These are phyloP conservation scores for Tachuris rubrigastra DNA, from an alignment of 2,113 vertebrate species.

Conservation along the genomic window DNA sequence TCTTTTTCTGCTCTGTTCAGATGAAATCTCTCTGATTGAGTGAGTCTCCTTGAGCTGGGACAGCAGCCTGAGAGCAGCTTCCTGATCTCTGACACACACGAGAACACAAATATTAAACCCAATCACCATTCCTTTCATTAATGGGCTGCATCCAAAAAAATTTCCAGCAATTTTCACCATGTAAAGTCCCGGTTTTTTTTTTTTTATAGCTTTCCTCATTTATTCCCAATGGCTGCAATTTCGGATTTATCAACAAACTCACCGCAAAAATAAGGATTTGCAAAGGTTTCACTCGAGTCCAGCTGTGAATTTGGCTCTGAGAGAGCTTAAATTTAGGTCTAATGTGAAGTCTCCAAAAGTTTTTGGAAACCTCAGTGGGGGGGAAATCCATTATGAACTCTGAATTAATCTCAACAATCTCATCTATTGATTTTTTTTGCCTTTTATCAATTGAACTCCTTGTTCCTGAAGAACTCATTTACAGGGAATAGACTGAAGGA, in stretches of 20 bases:
- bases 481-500: conserved; percentile 45
- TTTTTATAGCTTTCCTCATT: background rate
- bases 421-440: conserved; percentile 34
- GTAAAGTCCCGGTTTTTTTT: too few species aligned
- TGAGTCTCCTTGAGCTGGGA: background rate
- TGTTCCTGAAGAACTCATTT: conserved; percentile 53
- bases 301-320: background rate
- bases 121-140: background rate
- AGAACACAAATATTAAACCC: background rate
- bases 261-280: background rate
- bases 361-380: background rate
- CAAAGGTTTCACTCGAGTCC: background rate
- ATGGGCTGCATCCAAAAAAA: background rate
- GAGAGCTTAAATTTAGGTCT: background rate
- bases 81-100: background rate
- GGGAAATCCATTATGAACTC: conserved; percentile 4
- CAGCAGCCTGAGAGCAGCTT: background rate
- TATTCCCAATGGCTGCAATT: background rate
- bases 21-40: background rate
- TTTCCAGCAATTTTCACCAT: background rate
- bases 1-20: background rate
- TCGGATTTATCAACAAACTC: background rate
- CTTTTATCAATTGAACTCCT: conserved; percentile 46
- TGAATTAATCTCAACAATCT: conserved; percentile 40
- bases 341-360: background rate